Evolutionary conservation across 2,888 invertebrate genomes (phyloP).

Genomic region (Ornithoptera priamus): DNA sequence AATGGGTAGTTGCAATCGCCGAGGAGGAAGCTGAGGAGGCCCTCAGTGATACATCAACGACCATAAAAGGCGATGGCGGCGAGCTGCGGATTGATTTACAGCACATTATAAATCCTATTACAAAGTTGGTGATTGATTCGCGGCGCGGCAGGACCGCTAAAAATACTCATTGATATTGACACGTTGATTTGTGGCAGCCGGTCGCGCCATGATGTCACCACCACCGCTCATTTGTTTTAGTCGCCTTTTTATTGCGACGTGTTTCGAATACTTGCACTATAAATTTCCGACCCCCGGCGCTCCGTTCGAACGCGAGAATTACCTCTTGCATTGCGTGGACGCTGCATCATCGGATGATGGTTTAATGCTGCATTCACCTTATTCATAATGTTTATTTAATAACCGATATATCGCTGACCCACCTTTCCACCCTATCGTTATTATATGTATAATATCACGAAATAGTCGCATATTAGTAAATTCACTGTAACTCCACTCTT

Average conservation of each 20-base stretch:
- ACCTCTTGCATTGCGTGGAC: constrained; percentile 4
- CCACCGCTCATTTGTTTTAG: constrained; percentile 18
- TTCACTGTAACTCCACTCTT: no score
- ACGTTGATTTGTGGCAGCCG: constrained; percentile 24
- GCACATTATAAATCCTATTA: constrained; percentile 22
- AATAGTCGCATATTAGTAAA: no score
- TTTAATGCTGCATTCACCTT: no score
- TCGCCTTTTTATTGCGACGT: constrained; percentile 11
- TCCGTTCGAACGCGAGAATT: constrained; percentile 21
- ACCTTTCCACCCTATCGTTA: no score
- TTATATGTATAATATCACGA: no score
- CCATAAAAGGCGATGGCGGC: constrained; percentile 12
- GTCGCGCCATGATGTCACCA: constrained; percentile 23
- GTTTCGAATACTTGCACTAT: constrained; percentile 20
- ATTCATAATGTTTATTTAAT: no score
- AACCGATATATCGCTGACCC: no score
- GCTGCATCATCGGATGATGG: neutral
- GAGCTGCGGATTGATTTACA: constrained; percentile 16
- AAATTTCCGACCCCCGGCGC: constrained; percentile 10
- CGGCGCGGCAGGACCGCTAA: constrained; percentile 15
- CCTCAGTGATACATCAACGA: neutral
- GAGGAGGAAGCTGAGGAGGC: no score
- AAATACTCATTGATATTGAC: constrained; percentile 26
- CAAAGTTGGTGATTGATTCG: constrained; percentile 29
- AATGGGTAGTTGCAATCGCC: no score